A percentile compares a stretch with the other conserved stretches of the same genome.
phyloP scores from a whole-genome alignment of 2,888 invertebrate genomes.

The Bursaphelenchus okinawaensis region DNA sequence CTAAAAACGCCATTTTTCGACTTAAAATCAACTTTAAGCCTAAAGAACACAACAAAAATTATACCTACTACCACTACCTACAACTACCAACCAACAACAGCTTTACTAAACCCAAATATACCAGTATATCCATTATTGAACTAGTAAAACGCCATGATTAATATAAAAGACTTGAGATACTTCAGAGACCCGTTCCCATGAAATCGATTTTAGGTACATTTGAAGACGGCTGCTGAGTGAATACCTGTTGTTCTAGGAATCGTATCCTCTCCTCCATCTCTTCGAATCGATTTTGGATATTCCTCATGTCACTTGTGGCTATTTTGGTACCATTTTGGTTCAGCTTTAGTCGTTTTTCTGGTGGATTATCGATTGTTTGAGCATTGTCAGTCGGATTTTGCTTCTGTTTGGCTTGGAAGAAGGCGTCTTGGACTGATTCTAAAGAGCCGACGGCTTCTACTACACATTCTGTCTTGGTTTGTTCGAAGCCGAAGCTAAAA shows the following conservation, averaged over 20 bases:
- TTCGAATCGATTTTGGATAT: background rate
- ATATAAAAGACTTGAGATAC: too few relatives aligned
- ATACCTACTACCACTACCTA: too few relatives aligned
- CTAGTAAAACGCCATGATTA: too few relatives aligned
- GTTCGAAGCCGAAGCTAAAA: slow-evolving; percentile 11
- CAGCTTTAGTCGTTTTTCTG: too few relatives aligned
- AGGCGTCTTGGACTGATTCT: background rate
- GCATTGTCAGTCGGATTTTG: background rate
- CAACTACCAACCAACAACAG: too few relatives aligned
- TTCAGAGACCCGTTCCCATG: background rate
- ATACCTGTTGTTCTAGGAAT: background rate
- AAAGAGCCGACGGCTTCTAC: slow-evolving; percentile 4
- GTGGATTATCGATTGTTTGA: too few relatives aligned
- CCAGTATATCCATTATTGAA: too few relatives aligned
- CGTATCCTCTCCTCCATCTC: background rate
- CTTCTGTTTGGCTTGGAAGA: background rate
- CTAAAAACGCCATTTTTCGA: too few relatives aligned
- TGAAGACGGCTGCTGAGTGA: background rate
- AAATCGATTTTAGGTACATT: background rate
- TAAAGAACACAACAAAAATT: too few relatives aligned
- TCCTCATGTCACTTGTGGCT: background rate
- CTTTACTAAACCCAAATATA: too few relatives aligned
- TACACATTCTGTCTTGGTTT: background rate
- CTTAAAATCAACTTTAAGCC: too few relatives aligned
- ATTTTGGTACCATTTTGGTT: background rate